Evolutionary conservation across 2,888 invertebrate genomes (phyloP), one percentile per base, ranked within the genome.

Genomic region (Agonopterix alstromeriana): DNA sequence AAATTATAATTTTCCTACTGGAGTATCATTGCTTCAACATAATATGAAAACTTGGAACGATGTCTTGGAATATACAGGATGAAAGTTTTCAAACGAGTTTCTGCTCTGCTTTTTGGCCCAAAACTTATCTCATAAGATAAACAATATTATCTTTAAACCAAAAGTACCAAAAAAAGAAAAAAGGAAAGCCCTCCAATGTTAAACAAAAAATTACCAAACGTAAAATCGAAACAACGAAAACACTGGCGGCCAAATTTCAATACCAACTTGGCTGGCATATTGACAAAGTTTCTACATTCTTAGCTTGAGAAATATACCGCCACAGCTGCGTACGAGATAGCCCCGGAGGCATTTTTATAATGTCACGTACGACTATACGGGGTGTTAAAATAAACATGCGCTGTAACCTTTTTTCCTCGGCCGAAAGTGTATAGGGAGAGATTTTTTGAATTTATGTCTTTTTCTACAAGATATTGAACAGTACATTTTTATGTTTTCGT

Each of bases 251-350:
- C 45, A 40, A 48, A 43, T 42, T 51, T 43, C 43, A 43, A 48
- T 45, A 43, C 11, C 48, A 51, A 51, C 43, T 51, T 43, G 45
- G 52, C 48, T 42, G 44, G 53, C 46, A 56, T 63, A 63, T 61
- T 63, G 59, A 54, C 47, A 58, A 63, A 61, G 55, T 63, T 63
- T 12, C 36, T 40, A 50, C 55, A 54, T 56, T 60, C 42, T 53
- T 60, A 51, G 48, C 43, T 47, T 46, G 52, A 48, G 47, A 38
- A 52, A 52, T 44, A 52, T 48, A 53, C 48, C 42, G 49, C 35
- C 54, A 53, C 40, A 46, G 40, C 46, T 40, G 46, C n/a, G 27
- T 38, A n/a, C n/a, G 10, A 38, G 10, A n/a, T 38, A 38, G 38
- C 38, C n/a, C n/a, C 38, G 5, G 9, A 38, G 38, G 38, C 10